Base-by-base conservation (phyloP, 2,113 vertebrate species). In the Cyprinodon tularosa region DNA sequence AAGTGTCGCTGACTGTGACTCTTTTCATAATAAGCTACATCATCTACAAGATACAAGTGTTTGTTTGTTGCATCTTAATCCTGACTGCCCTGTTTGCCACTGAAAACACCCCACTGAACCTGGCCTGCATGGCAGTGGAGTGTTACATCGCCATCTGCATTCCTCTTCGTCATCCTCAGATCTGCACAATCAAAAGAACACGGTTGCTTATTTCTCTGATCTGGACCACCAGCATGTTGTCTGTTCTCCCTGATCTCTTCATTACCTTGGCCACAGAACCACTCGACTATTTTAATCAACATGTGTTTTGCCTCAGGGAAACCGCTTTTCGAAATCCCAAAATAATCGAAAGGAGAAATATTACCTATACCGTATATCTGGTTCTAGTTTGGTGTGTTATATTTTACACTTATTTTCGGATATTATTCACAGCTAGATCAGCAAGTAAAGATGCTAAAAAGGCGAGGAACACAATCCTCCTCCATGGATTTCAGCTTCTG, bases 41-140 rank as follows among this genome's bases (percentile, higher is more conserved):
- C 64, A 1, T 89, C 59, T 80, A 81, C 64, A 76, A 38, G 13
- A 60, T 92, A 13, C 74, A 29, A 0, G 73, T 76, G 10, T 78
- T 75, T 0, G 0, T 81, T 13, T 91, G 90, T 5, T 80, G 10
- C 40, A 1, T 63, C 14, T 39, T 91, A 0, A 45, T 7, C 17
- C 62, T 90, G 20, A 0, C 90, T 0, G 64, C 88, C 1, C 50
- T 89, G 7, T 63, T 87, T 68, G 62, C 87, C 62, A 86, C 86
- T 4, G 85, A 90, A 50, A 93, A 89, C 84, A 93, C 89, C 0
- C 92, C 93, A 3, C 75, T 95, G 63, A 95, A 89, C 76, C 84
- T 95, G 80, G 93, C 92, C 0, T 89, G 91, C 64, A 94, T 95
- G 94, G 93, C 92, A 0, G 57, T 90, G 20, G 94, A 95, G 66